Conservation (phyloP, 2,797 vertebrate species). For the Helicolenus hilgendorfi region DNA sequence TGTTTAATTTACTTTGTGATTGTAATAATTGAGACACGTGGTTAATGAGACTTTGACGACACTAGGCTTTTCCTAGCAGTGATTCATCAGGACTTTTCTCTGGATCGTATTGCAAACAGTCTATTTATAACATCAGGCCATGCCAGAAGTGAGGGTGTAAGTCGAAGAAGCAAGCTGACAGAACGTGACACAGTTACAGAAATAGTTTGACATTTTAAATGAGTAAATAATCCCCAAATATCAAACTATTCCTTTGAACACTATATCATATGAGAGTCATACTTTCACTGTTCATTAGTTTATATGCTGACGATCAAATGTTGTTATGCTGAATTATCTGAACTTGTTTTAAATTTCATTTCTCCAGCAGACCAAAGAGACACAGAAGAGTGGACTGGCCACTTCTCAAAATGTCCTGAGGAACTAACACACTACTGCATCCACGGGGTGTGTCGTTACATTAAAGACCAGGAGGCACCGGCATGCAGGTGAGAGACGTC, state of each 20-base stretch:
- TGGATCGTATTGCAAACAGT: slow-evolving; percentile 61
- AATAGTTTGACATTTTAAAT: background rate
- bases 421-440: slow-evolving; percentile 92
- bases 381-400: slow-evolving; percentile 82
- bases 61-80: slow-evolving; percentile 24
- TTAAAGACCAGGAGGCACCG: slow-evolving; percentile 88
- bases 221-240: background rate
- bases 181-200: slow-evolving; percentile 27
- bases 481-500: slow-evolving; percentile 91
- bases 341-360: background rate
- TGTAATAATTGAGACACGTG: slow-evolving; percentile 1
- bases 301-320: background rate
- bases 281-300: background rate
- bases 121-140: slow-evolving; percentile 72
- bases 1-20: background rate
- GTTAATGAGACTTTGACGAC: slow-evolving; percentile 35
- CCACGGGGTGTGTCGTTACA: slow-evolving; percentile 93
- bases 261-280: background rate
- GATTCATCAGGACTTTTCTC: slow-evolving; percentile 12
- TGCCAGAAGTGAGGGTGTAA: slow-evolving; percentile 28
- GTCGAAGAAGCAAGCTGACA: slow-evolving; percentile 20
- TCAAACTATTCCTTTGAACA: background rate
- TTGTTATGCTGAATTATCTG: background rate
- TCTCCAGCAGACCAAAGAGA: slow-evolving; percentile 71
- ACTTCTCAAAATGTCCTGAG: slow-evolving; percentile 93